phyloP scores from a whole-genome alignment of 2,888 invertebrate species.

The Cryptus viduatorius region DNA sequence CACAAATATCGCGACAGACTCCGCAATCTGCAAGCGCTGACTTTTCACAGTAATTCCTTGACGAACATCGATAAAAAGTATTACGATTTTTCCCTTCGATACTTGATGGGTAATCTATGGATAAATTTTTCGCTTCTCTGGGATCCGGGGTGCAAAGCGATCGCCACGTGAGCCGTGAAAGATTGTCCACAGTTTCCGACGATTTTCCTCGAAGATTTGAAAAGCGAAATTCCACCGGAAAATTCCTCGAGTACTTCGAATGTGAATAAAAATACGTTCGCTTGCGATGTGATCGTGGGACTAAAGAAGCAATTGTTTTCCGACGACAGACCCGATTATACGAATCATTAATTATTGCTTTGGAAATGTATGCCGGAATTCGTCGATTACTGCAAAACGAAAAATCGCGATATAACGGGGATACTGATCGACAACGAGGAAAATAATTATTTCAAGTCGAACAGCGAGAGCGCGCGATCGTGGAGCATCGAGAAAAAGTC shows the following conservation, averaged over 20 bases:
- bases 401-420: conserved; percentile 92
- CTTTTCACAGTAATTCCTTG: conserved; percentile 84
- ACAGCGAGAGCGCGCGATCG: conserved; percentile 86
- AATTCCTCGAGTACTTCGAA: conserved; percentile 84
- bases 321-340: conserved; percentile 89
- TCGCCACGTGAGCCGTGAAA: conserved; percentile 89
- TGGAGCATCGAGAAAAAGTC: conserved; percentile 86
- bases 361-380: conserved; percentile 92
- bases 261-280: conserved; percentile 79
- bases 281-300: conserved; percentile 74
- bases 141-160: conserved; percentile 92
- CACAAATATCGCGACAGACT: conserved; percentile 93
- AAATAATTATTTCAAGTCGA: conserved; percentile 88
- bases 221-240: conserved; percentile 84
- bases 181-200: conserved; percentile 90
- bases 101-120: conserved; percentile 93
- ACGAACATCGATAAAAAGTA: conserved; percentile 87
- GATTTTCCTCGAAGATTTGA: conserved; percentile 88
- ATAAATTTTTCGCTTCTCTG: conserved; percentile 95
- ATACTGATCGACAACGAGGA: conserved; percentile 93
- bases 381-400: conserved; percentile 91
- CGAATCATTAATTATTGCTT: conserved; percentile 92
- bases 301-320: conserved; percentile 78
- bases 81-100: conserved; percentile 90
- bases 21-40: conserved; percentile 90